Evolutionary conservation across 1,140 invertebrate species (phyloP).

Genomic region (Meloidogyne floridensis): DNA sequence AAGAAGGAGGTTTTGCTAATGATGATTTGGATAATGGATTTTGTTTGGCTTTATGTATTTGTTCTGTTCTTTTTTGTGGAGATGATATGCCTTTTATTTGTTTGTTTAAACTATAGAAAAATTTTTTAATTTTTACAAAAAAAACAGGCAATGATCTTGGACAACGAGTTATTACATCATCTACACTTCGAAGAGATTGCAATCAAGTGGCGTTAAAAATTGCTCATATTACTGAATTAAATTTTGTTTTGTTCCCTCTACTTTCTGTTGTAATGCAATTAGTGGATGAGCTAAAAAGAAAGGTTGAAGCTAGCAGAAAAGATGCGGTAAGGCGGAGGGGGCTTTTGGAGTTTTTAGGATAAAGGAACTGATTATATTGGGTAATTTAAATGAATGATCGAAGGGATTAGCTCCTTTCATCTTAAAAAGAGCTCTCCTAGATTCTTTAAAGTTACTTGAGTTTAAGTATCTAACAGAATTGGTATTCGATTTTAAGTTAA

Average conservation of each 20-base stretch:
- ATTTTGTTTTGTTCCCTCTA: slow-evolving; percentile 48
- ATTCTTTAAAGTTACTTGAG: too few species aligned
- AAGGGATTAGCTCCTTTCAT: too few species aligned
- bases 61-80: slow-evolving; percentile 41
- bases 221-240: slow-evolving; percentile 50
- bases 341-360: too few species aligned
- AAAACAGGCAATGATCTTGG: background rate
- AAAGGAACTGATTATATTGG: too few species aligned
- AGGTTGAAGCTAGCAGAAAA: slow-evolving; percentile 29
- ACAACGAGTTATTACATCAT: background rate
- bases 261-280: slow-evolving; percentile 46
- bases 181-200: slow-evolving; percentile 15
- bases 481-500: background rate
- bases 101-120: background rate
- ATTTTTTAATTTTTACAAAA: background rate
- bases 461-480: slow-evolving; percentile 16
- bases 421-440: too few species aligned
- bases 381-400: too few species aligned
- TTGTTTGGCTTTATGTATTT: slow-evolving; percentile 43
- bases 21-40: slow-evolving; percentile 40
- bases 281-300: slow-evolving; percentile 42
- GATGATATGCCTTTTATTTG: slow-evolving; percentile 39
- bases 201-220: slow-evolving; percentile 47
- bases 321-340: background rate
- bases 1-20: slow-evolving; percentile 20